phyloP scores from a whole-genome alignment of 2,113 vertebrate species.

The Lagenorhynchus albirostris region DNA sequence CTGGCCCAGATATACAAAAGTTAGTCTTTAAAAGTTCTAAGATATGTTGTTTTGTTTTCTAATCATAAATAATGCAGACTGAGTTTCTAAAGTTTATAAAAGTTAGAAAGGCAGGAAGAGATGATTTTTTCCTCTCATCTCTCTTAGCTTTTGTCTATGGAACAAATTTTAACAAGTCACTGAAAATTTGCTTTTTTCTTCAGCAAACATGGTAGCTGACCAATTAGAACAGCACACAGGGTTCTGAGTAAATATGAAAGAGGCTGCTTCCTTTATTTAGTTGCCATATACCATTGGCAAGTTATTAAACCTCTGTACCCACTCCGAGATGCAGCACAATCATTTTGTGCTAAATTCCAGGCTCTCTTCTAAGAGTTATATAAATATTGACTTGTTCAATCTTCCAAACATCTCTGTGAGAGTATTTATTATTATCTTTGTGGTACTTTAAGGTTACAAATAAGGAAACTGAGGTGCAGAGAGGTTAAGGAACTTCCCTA shows the following conservation, averaged over 20 bases:
- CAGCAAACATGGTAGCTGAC: background rate
- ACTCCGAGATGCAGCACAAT: background rate
- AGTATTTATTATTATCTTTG: background rate
- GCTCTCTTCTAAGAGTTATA: background rate
- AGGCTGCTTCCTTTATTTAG: background rate
- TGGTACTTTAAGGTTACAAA: background rate
- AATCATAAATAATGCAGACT: background rate
- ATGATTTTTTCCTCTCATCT: background rate
- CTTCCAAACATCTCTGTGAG: background rate
- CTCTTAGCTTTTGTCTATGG: background rate
- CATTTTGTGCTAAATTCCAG: background rate
- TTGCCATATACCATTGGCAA: background rate
- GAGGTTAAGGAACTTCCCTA: background rate
- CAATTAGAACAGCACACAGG: background rate
- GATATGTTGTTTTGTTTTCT: background rate
- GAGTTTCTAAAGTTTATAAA: constrained; percentile 3
- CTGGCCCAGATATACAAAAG: background rate
- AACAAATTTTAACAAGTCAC: background rate
- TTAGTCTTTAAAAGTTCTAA: constrained; percentile 16
- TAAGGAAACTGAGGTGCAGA: background rate
- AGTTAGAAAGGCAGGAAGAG: background rate
- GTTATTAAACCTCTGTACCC: background rate
- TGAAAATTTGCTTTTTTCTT: background rate
- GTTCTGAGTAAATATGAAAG: background rate
- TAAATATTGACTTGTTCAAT: background rate